Conservation (phyloP, 2,113 vertebrate genomes). For the Eira barbara region DNA sequence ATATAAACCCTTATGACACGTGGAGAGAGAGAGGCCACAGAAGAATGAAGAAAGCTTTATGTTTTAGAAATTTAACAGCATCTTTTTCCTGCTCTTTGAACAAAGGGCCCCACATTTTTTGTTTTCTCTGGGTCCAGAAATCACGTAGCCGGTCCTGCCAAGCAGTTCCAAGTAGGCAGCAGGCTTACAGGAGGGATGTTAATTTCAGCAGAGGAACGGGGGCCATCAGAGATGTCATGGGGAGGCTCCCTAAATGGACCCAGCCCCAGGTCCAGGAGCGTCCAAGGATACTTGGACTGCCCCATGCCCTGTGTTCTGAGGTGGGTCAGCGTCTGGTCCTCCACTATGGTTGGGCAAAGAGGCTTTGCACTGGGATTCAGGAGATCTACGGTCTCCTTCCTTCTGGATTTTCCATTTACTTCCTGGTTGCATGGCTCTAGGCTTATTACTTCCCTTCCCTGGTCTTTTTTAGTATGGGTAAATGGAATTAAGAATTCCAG, state of each 20-base stretch:
- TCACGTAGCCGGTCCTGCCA: rapidly evolving
- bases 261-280: neutral
- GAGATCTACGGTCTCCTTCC: no score
- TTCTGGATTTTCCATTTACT: neutral
- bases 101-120: neutral
- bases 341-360: neutral
- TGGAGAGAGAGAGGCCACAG: neutral
- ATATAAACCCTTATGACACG: neutral
- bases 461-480: neutral
- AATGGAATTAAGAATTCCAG: neutral
- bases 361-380: neutral
- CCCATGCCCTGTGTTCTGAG: rapidly evolving
- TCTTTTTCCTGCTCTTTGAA: neutral
- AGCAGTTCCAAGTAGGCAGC: rapidly evolving
- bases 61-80: no score
- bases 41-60: neutral
- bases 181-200: neutral
- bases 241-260: no score
- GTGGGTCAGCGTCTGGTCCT: neutral
- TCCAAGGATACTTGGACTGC: no score
- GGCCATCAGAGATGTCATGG: no score
- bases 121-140: neutral
- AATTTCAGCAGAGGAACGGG: neutral
- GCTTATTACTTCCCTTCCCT: no score
- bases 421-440: neutral